Percentiles rank a stretch among this genome's conserved stretches.
Conservation (phyloP, 2,113 vertebrate genomes). For the Xiphophorus hellerii region DNA sequence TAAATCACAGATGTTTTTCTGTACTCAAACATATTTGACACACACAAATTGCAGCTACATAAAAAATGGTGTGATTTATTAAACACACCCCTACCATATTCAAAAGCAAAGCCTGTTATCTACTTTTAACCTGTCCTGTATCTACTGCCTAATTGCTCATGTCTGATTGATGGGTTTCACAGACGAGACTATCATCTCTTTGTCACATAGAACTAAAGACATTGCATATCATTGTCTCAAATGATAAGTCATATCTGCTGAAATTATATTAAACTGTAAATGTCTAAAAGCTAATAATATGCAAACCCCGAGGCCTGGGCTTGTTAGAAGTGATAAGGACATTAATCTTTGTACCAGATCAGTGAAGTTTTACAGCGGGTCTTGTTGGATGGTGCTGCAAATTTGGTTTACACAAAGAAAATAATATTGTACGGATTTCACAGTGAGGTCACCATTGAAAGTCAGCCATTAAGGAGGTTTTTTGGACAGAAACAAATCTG, state of each 20-base stretch:
- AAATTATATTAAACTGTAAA: constrained; percentile 56
- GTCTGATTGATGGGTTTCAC: constrained; percentile 57
- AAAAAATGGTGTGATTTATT: constrained; percentile 21
- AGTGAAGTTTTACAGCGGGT: constrained; percentile 39
- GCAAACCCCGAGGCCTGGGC: constrained; percentile 50
- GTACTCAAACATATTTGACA: constrained; percentile 1
- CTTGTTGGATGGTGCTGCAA: constrained; percentile 31
- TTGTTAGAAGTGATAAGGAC: constrained; percentile 34
- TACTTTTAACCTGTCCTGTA: constrained; percentile 16
- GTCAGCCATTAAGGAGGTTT: constrained; percentile 38
- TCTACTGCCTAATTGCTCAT: constrained; percentile 44
- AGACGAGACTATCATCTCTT: constrained; percentile 16
- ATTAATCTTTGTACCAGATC: constrained; percentile 65
- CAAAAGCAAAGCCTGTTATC: constrained; percentile 13
- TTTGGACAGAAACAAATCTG: constrained; percentile 38
- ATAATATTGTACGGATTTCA: constrained; percentile 24
- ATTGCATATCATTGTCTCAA: constrained; percentile 32
- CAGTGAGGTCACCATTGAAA: constrained; percentile 50
- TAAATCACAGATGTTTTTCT: constrained; percentile 25
- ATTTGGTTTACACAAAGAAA: constrained; percentile 16
- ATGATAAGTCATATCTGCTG: constrained; percentile 46
- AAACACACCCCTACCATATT: not conserved
- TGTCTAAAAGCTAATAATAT: constrained; percentile 67
- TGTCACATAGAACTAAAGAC: constrained; percentile 32
- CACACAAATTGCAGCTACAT: constrained; percentile 22